Base-by-base conservation (phyloP, 2,888 invertebrate species). In the Prionchulus punctatus region DNA sequence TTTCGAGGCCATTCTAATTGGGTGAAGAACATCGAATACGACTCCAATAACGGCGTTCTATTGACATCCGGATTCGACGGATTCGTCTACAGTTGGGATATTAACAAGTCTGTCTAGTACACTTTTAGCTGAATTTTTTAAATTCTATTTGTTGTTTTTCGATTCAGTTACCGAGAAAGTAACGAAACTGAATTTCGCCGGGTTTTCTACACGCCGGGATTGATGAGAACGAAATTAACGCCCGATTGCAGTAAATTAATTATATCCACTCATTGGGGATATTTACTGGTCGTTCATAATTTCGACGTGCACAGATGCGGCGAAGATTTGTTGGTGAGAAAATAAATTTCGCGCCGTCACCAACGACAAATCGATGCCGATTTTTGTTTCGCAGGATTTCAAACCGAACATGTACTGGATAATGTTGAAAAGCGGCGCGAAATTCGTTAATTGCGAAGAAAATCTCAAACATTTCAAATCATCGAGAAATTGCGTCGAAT, bases 21-120 rank as follows among this genome's bases (percentile, higher is more conserved):
- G 91, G 91, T 88, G 50, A 92, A 92, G 73, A 92, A 90, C 72
- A 88, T 92, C 62, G 91, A 92, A 70, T 91, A 86, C 72, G 86
- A 86, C 30, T 80, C 82, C 26, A 82, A 82, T 67, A 85, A 86
- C 68, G 83, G 85, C 60, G 76, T 88, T 7, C 77, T 92, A 57
- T 82, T 92, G 18, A 89, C 89, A 0, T 90, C 89, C 1, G 90
- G 88, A 0, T 84, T 91, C 69, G 91, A 92, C 72, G 90, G 90
- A 18, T 85, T 85, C 66, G 86, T 92, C 68, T 88, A 84, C 66
- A 84, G 88, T 0, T 92, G 92, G 92, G 87, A 91, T 69, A 85
- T 91, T 30, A 88, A 88, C 71, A 84, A 83, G 67, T 43, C 47
- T 52, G 30, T 52, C 12, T 43, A 31, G 7, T 52, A 28, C 36